Conservation (phyloP, 1,140 invertebrate species). For the Polypedilum pembai region DNA sequence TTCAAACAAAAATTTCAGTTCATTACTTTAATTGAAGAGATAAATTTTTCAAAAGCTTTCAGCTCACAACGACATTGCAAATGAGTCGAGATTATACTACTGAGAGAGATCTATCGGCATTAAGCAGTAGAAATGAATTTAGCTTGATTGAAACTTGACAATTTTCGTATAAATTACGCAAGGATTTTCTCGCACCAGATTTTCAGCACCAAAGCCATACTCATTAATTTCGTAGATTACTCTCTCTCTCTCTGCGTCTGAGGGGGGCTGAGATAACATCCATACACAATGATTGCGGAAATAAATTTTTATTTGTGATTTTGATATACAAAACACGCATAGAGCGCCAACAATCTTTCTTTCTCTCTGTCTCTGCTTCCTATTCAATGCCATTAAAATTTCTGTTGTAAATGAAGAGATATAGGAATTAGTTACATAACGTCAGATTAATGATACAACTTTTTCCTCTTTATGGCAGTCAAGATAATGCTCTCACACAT, state of each 20-base stretch:
- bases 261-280: not conserved
- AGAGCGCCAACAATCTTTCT: not conserved
- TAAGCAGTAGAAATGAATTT: not conserved
- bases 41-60: conserved; percentile 7
- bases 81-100: not conserved
- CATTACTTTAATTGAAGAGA: conserved; percentile 13
- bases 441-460: conserved; percentile 27
- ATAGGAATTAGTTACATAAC: conserved; percentile 28
- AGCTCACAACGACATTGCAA: not conserved
- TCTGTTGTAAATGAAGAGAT: conserved; percentile 26
- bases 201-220: not conserved
- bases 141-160: conserved; percentile 24
- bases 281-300: conserved; percentile 9
- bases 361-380: not conserved
- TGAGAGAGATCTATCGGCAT: not conserved
- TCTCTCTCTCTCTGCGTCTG: too few relatives aligned
- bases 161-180: not conserved
- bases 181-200: not conserved
- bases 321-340: too few relatives aligned
- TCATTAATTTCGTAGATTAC: conserved; percentile 26
- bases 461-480: not conserved
- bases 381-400: conserved; percentile 14
- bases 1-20: not conserved
- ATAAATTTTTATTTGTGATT: conserved; percentile 27
- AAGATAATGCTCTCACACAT: not conserved